Percentiles rank a stretch among this genome's conserved stretches.
These are phyloP conservation scores for Laothoe populi DNA, from an alignment of 2,888 invertebrate genomes.

Conservation along the genomic window DNA sequence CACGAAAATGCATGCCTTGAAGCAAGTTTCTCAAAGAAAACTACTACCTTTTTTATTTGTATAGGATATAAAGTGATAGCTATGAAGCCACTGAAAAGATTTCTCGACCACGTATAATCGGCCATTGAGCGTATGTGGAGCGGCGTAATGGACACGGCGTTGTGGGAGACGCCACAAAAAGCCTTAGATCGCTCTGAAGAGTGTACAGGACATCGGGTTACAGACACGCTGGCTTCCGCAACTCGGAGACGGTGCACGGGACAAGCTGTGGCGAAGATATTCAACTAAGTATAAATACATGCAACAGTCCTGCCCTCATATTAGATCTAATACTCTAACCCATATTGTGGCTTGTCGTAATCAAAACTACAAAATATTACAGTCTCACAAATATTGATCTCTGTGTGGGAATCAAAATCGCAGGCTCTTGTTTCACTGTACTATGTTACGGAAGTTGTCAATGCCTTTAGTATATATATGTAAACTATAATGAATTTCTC, in stretches of 20 bases:
- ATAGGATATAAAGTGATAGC: conserved; percentile 1
- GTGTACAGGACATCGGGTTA: conserved; percentile 22
- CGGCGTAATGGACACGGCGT: conserved; percentile 34
- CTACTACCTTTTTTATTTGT: conserved; percentile 7
- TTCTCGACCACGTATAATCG: conserved; percentile 17
- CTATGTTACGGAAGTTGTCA: no score
- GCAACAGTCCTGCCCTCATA: no score
- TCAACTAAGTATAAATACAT: no score
- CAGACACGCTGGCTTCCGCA: conserved; percentile 9
- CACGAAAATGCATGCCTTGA: neutral
- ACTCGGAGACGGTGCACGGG: neutral
- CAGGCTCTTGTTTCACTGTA: no score
- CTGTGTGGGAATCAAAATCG: no score
- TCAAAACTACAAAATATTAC: no score
- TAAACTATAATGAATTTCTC: no score
- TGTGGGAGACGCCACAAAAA: conserved; percentile 28
- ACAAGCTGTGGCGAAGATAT: neutral
- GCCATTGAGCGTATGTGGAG: conserved; percentile 36
- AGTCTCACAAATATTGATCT: no score
- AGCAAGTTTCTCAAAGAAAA: neutral
- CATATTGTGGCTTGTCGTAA: no score
- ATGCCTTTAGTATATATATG: no score
- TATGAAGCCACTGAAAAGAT: conserved; percentile 18
- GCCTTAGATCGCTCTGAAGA: conserved; percentile 18
- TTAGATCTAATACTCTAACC: no score